Evolutionary conservation across 2,113 vertebrate species (phyloP).

Genomic region (Dicaeum eximium): DNA sequence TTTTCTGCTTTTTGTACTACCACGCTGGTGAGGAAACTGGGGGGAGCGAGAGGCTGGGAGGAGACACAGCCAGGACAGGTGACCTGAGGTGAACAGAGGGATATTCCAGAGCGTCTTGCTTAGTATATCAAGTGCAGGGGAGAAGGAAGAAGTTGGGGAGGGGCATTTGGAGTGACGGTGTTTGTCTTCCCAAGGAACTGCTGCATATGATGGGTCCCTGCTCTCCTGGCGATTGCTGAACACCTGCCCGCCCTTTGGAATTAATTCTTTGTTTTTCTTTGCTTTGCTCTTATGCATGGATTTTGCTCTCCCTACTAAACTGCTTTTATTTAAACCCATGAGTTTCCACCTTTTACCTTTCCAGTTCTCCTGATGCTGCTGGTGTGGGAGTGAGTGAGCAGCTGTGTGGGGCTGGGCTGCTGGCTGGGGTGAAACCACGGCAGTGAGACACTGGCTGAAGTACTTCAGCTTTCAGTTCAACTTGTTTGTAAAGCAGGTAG

Average conservation of each 20-base stretch:
- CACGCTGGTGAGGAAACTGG: rapidly evolving
- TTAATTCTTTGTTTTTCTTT: neutral
- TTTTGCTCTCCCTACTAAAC: neutral
- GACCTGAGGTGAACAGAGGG: neutral
- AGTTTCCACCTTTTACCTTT: neutral
- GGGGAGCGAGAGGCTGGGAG: neutral
- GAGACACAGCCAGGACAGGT: neutral
- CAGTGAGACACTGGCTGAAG: neutral
- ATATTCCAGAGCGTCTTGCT: neutral
- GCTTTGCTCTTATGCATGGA: rapidly evolving
- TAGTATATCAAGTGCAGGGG: neutral
- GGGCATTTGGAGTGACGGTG: rapidly evolving
- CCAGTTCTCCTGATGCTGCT: neutral
- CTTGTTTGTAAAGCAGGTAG: neutral
- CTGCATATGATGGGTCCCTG: neutral
- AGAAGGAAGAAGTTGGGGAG: neutral
- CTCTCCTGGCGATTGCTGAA: neutral
- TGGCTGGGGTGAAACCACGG: neutral
- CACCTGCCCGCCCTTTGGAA: neutral
- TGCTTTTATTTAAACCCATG: neutral
- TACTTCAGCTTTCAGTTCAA: neutral
- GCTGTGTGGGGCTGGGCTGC: neutral
- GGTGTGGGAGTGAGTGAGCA: rapidly evolving
- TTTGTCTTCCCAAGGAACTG: neutral
- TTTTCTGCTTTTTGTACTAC: neutral